Percentiles rank a stretch among this genome's conserved stretches.
Evolutionary conservation across 2,888 invertebrate genomes (phyloP).

Genomic region (Rotaria sp.): DNA sequence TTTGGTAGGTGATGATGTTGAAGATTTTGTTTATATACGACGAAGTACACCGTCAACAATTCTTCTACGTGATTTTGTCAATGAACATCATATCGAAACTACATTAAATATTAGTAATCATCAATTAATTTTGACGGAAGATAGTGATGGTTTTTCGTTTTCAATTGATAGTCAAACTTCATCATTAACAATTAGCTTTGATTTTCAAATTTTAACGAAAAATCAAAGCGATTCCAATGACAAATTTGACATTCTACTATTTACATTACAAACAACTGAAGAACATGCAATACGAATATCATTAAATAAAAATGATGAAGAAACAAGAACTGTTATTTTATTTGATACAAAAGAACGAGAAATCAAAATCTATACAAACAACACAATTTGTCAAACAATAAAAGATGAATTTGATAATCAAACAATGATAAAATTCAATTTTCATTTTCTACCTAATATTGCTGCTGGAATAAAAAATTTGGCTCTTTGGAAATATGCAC

Average conservation of each 20-base stretch:
- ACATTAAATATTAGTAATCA: not conserved
- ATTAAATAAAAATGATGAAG: not conserved
- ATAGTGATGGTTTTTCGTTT: not conserved
- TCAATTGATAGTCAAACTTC: not conserved
- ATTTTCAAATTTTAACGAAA: not conserved
- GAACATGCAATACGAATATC: not conserved
- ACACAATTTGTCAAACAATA: not conserved
- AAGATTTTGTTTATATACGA: not conserved
- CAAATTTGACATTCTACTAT: not conserved
- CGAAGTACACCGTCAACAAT: no score
- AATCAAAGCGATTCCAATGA: not conserved
- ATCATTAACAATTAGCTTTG: conserved; percentile 14
- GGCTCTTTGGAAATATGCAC: not conserved
- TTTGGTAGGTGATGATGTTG: not conserved
- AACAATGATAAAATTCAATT: not conserved
- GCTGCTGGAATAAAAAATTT: not conserved
- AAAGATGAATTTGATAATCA: not conserved
- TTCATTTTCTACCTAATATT: not conserved
- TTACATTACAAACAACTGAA: not conserved
- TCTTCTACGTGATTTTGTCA: not conserved
- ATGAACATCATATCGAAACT: not conserved
- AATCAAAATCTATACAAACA: not conserved
- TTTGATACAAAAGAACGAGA: not conserved
- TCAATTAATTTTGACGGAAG: not conserved
- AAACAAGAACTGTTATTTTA: not conserved